Conservation (phyloP, 2,113 vertebrate species). For the Polyodon spathula region DNA sequence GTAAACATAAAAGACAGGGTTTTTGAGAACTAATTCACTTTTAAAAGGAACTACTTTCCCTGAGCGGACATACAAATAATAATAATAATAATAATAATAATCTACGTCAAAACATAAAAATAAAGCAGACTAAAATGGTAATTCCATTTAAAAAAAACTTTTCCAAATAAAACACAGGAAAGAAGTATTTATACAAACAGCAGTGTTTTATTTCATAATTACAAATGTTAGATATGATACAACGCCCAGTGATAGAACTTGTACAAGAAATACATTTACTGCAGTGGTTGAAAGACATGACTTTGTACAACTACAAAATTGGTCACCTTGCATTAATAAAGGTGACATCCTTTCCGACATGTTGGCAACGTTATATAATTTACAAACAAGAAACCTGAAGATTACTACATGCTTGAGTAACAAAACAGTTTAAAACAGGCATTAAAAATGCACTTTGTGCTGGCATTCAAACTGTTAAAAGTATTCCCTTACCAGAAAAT, state of each 20-base stretch:
- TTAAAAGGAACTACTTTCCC: no score
- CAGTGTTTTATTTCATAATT: constrained; percentile 78
- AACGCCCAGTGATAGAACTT: constrained; percentile 68
- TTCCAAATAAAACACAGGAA: background rate
- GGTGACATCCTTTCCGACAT: constrained; percentile 46
- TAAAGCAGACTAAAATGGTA: no score
- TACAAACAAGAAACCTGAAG: constrained; percentile 51
- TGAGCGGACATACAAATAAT: no score
- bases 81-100: no score
- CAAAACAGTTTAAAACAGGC: constrained; percentile 57
- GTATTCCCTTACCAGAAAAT: constrained; percentile 40
- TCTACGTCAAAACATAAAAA: no score
- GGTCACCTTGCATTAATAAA: constrained; percentile 45
- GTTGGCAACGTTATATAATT: constrained; percentile 51
- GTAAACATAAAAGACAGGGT: no score
- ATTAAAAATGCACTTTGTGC: constrained; percentile 65
- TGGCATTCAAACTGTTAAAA: constrained; percentile 56
- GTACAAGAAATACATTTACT: constrained; percentile 64
- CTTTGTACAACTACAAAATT: constrained; percentile 49
- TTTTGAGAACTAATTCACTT: no score
- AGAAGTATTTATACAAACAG: constrained; percentile 45
- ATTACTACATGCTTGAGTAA: constrained; percentile 55
- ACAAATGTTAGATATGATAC: constrained; percentile 66
- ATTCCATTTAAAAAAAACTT: background rate
- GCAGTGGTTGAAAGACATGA: constrained; percentile 65